phyloP scores from a whole-genome alignment of 2,888 invertebrate species.

The Diplolepis rosae region DNA sequence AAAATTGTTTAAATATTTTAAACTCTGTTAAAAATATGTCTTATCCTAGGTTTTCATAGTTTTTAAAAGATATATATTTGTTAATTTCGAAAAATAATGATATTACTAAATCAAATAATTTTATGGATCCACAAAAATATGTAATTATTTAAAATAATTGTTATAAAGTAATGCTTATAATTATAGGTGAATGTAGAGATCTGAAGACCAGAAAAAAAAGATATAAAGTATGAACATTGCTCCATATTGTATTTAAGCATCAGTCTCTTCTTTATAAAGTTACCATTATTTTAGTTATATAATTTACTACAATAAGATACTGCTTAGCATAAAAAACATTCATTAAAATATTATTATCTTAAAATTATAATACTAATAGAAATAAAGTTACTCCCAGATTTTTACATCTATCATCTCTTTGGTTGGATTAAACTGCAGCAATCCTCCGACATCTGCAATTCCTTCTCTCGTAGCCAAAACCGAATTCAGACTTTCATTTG shows the following conservation, averaged over 20 bases:
- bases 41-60: neutral
- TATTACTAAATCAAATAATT: neutral
- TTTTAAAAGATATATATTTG: neutral
- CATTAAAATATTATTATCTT: neutral
- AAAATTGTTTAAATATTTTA: no score
- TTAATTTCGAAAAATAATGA: neutral
- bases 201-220: neutral
- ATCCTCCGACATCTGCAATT: no score
- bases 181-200: neutral
- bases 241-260: neutral
- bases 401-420: slow-evolving; percentile 38
- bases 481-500: no score
- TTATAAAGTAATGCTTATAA: neutral
- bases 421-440: slow-evolving; percentile 42
- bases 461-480: no score
- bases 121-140: neutral
- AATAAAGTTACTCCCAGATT: slow-evolving; percentile 2
- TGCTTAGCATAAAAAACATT: neutral
- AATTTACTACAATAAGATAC: neutral
- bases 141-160: neutral
- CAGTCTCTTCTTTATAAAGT: neutral
- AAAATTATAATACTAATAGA: neutral
- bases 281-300: neutral
- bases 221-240: neutral
- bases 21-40: no score